Conservation (phyloP, 2,888 invertebrate species). For the Protonemura montana region DNA sequence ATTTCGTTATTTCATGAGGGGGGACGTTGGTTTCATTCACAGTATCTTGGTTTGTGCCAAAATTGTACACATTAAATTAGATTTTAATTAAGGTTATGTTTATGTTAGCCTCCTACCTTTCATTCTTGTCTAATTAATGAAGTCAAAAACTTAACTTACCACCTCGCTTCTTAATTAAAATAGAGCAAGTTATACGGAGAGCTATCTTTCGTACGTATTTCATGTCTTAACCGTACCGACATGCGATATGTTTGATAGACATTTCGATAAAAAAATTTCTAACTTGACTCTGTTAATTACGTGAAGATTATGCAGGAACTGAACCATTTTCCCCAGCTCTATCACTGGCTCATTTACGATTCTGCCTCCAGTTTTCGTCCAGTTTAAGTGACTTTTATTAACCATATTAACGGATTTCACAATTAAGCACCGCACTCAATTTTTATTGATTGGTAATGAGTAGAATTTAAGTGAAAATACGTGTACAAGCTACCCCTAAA, state of each 20-base stretch:
- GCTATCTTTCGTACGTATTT: background rate
- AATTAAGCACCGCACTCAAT: no score
- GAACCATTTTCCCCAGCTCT: no score
- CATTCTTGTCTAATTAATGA: conserved; percentile 7
- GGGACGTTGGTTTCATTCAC: background rate
- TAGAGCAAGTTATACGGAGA: background rate
- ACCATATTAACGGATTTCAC: no score
- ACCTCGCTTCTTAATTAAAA: background rate
- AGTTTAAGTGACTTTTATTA: no score
- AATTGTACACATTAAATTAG: background rate
- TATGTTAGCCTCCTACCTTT: background rate
- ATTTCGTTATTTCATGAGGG: background rate
- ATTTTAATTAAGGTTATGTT: background rate
- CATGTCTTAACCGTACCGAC: background rate
- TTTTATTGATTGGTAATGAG: no score
- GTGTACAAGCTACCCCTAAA: no score
- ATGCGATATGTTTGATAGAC: background rate
- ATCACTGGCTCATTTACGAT: no score
- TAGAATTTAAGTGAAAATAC: no score
- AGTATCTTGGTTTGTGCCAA: background rate
- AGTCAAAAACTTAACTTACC: background rate
- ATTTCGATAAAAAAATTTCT: no score
- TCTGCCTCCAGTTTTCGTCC: no score
- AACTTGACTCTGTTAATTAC: no score
- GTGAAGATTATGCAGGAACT: no score